phyloP scores from a whole-genome alignment of 2,888 invertebrate genomes.

The Aporophyla lueneburgensis region DNA sequence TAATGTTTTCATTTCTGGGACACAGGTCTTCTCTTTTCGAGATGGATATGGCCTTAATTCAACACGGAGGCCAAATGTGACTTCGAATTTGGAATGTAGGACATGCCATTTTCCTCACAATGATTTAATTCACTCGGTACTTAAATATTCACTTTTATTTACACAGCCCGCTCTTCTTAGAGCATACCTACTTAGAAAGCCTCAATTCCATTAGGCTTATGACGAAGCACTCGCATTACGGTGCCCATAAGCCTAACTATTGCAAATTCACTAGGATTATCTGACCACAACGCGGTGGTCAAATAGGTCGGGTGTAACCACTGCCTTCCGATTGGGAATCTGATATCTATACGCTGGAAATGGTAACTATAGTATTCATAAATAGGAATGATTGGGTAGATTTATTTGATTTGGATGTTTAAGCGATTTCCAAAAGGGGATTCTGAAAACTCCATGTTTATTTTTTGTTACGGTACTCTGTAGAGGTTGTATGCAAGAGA shows the following conservation, averaged over 20 bases:
- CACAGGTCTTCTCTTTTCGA: background rate
- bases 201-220: slow-evolving; percentile 49
- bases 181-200: background rate
- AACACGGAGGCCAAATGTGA: no score
- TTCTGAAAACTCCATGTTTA: background rate
- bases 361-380: background rate
- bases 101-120: background rate
- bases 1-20: background rate
- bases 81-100: no score
- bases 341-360: slow-evolving; percentile 14
- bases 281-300: slow-evolving; percentile 43
- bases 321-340: slow-evolving; percentile 45
- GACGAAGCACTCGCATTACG: slow-evolving; percentile 28
- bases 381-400: background rate
- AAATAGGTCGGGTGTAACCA: slow-evolving; percentile 39
- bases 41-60: no score
- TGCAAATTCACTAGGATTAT: slow-evolving; percentile 47
- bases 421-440: background rate
- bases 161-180: background rate
- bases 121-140: background rate
- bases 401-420: background rate
- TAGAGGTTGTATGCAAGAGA: no score
- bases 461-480: no score
- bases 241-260: slow-evolving; percentile 35
- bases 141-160: background rate